Conservation (phyloP, 2,888 invertebrate species). For the Toxonevra muliebris region DNA sequence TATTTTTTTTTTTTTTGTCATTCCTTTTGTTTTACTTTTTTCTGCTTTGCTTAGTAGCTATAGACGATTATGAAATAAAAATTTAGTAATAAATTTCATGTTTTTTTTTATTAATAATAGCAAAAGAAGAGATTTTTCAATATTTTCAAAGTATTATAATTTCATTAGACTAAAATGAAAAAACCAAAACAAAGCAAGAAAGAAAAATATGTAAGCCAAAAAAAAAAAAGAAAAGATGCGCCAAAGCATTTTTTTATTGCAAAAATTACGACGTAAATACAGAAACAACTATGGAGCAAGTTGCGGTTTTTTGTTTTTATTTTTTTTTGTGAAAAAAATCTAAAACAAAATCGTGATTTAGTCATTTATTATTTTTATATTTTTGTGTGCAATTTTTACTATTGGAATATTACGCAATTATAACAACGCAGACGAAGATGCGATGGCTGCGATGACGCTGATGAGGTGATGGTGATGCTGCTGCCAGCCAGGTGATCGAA, state of each 20-base stretch:
- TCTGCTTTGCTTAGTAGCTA: too few species aligned
- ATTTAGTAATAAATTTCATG: too few species aligned
- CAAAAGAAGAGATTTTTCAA: too few species aligned
- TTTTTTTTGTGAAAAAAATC: not conserved
- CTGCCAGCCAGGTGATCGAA: slow-evolving; percentile 17
- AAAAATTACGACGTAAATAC: not conserved
- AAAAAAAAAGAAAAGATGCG: too few species aligned
- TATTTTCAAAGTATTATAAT: too few species aligned
- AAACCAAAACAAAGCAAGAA: too few species aligned
- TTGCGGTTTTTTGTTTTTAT: not conserved
- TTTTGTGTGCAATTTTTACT: slow-evolving; percentile 29
- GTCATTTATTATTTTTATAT: slow-evolving; percentile 32
- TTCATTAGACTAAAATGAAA: too few species aligned
- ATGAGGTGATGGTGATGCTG: not conserved
- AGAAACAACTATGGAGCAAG: not conserved
- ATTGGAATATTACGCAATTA: slow-evolving; percentile 52
- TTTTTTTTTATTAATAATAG: too few species aligned
- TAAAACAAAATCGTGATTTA: slow-evolving; percentile 40
- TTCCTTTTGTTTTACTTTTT: too few species aligned
- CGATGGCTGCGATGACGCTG: too few species aligned
- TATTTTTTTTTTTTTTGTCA: not conserved
- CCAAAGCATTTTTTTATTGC: not conserved
- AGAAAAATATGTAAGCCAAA: too few species aligned
- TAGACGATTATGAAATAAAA: too few species aligned
- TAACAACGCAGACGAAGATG: slow-evolving; percentile 10